Conservation (phyloP, 2,797 vertebrate species). For the Pelobates cultripes region DNA sequence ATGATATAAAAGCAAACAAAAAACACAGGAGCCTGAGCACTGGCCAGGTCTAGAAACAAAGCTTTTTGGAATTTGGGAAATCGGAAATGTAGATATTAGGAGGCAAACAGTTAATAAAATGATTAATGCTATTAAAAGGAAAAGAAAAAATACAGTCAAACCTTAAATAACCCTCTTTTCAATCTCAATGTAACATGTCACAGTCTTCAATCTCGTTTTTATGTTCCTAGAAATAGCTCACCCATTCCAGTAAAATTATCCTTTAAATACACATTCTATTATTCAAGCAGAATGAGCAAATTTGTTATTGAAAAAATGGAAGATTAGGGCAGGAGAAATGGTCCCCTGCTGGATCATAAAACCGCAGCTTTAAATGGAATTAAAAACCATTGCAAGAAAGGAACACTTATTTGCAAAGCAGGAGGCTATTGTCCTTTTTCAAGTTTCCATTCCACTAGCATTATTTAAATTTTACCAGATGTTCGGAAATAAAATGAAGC, state of each 20-base stretch:
- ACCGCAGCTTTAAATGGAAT: constrained; percentile 44
- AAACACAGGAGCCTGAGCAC: no score
- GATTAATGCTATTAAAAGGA: background rate
- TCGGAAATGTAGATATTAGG: background rate
- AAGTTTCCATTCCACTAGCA: constrained; percentile 52
- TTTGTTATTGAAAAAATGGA: constrained; percentile 54
- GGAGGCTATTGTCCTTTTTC: constrained; percentile 51
- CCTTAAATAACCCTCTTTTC: background rate
- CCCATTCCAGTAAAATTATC: constrained; percentile 44
- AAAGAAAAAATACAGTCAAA: background rate
- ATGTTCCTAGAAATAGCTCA: constrained; percentile 50
- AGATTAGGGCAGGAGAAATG: constrained; percentile 53
- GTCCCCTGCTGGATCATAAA: constrained; percentile 46
- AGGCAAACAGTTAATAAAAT: constrained; percentile 3
- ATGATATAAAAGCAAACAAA: no score
- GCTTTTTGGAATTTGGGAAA: no score
- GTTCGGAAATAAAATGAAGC: constrained; percentile 49
- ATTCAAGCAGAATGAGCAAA: constrained; percentile 54
- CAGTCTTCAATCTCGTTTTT: constrained; percentile 32
- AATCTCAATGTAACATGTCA: constrained; percentile 24
- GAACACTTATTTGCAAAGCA: constrained; percentile 48
- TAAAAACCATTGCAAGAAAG: constrained; percentile 46
- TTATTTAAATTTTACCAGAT: constrained; percentile 53
- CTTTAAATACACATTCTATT: constrained; percentile 55
- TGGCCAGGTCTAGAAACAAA: no score